Evolutionary conservation across 2,113 vertebrate species (phyloP).

Genomic region (Psophia crepitans): DNA sequence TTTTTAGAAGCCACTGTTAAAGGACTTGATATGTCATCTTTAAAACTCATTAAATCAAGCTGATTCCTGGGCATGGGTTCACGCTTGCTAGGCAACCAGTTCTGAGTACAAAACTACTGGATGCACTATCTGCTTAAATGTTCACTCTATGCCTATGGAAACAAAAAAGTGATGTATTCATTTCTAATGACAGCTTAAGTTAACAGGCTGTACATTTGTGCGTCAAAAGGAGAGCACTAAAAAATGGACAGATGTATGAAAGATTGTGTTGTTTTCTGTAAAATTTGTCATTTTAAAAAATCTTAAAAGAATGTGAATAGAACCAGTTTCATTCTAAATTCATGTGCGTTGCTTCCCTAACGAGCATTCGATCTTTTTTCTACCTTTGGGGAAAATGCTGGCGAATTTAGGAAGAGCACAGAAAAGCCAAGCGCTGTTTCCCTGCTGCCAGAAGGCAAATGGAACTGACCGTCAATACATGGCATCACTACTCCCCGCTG

Average conservation of each 20-base stretch:
- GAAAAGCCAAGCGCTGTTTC: not conserved
- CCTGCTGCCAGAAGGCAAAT: not conserved
- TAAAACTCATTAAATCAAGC: constrained; percentile 4
- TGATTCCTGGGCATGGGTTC: not conserved
- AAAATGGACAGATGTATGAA: not conserved
- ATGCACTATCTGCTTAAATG: not conserved
- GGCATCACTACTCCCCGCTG: not conserved
- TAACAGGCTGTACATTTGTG: not conserved
- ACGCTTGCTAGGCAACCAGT: not conserved
- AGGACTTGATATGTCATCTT: not conserved
- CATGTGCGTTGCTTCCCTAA: not conserved
- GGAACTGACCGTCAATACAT: accelerated
- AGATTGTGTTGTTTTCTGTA: not conserved
- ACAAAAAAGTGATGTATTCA: not conserved
- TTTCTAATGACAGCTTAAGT: not conserved
- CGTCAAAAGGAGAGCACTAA: not conserved
- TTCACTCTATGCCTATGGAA: not conserved
- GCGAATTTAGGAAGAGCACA: not conserved
- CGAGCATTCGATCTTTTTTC: accelerated
- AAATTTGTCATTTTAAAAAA: not conserved
- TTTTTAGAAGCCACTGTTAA: not conserved
- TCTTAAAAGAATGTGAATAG: not conserved
- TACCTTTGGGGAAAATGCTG: not conserved
- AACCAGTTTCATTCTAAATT: not conserved
- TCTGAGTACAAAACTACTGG: not conserved